Evolutionary conservation across 2,113 vertebrate species (phyloP).

Genomic region (Donacobius atricapilla): DNA sequence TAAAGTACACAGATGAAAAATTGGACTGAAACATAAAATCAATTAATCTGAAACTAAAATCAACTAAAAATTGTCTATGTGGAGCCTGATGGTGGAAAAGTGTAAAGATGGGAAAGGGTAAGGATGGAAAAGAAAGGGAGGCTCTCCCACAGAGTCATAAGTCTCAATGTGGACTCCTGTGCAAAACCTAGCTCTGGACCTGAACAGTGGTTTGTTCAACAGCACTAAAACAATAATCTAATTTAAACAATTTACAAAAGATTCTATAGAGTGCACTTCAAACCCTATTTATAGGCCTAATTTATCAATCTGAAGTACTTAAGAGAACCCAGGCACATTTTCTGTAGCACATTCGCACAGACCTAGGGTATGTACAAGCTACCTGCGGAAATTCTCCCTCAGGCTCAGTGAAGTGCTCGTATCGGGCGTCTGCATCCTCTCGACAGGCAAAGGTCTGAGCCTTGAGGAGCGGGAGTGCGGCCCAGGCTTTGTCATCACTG

Average conservation of each 20-base stretch:
- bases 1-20: not conserved
- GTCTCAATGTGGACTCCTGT: not conserved
- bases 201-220: not conserved
- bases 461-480: fast-evolving
- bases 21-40: not conserved
- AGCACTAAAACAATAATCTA: not conserved
- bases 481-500: not conserved
- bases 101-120: not conserved
- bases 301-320: not conserved
- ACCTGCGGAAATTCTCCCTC: not conserved
- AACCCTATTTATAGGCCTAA: not conserved
- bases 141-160: not conserved
- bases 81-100: not conserved
- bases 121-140: not conserved
- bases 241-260: not conserved
- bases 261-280: not conserved
- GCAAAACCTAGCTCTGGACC: not conserved
- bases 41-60: not conserved
- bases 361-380: not conserved
- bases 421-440: not conserved
- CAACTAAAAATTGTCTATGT: not conserved
- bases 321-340: not conserved
- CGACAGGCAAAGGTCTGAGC: not conserved
- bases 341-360: not conserved
- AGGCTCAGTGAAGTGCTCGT: not conserved